A percentile compares a stretch with the other conserved stretches of the same genome.
These are phyloP conservation scores for Malurus melanocephalus DNA, from an alignment of 2,113 vertebrate species.

Conservation along the genomic window DNA sequence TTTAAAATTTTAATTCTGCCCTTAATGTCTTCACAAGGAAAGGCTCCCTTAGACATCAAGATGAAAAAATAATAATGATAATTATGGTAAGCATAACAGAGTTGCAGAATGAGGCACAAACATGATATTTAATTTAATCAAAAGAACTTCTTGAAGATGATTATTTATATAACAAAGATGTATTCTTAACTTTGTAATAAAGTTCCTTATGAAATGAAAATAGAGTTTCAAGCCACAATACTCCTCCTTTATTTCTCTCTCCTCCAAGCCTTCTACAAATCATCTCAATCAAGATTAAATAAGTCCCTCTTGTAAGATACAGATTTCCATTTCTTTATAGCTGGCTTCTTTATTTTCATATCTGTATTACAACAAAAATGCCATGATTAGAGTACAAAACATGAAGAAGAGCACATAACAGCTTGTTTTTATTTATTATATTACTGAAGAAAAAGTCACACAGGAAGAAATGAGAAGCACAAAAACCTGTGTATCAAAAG, in stretches of 20 bases:
- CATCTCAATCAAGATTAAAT: neutral
- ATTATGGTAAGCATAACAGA: neutral
- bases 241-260: neutral
- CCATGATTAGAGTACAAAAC: neutral
- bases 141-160: neutral
- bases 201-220: neutral
- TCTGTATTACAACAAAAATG: neutral
- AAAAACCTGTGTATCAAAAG: neutral
- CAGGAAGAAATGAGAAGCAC: neutral
- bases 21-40: neutral
- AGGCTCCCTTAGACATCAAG: neutral
- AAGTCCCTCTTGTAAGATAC: neutral
- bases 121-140: neutral
- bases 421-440: neutral
- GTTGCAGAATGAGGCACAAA: neutral
- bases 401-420: neutral
- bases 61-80: constrained; percentile 3
- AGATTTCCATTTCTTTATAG: neutral
- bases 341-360: neutral
- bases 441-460: neutral
- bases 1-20: neutral
- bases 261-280: neutral
- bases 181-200: neutral
- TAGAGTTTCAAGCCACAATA: neutral
- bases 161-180: neutral